phyloP scores from a whole-genome alignment of 2,113 vertebrate species.

The Myotis yumanensis region DNA sequence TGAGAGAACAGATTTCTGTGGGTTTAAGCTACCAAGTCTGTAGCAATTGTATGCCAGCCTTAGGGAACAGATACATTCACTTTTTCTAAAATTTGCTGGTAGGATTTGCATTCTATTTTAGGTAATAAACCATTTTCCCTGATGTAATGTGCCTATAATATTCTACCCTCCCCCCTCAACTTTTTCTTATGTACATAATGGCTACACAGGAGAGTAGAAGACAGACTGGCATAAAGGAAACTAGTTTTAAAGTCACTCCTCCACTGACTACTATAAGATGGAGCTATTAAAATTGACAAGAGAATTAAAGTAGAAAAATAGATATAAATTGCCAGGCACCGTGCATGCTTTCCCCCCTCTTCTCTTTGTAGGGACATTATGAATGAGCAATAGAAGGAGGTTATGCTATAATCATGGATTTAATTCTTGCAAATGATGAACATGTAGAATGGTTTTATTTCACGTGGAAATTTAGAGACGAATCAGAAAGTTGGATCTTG shows the following conservation, averaged over 20 bases:
- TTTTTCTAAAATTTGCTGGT: conserved; percentile 31
- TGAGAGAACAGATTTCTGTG: not conserved
- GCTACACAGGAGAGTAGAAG: conserved; percentile 1
- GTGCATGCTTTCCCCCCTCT: not conserved
- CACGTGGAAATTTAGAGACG: not conserved
- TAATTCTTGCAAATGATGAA: not conserved
- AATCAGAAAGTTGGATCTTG: not conserved
- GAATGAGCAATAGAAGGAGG: not conserved
- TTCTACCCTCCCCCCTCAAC: not conserved
- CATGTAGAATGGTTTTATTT: not conserved
- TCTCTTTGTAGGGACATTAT: not conserved
- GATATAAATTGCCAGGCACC: not conserved
- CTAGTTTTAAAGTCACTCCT: not conserved
- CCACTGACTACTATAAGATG: not conserved
- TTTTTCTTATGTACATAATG: not conserved
- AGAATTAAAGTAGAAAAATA: conserved; percentile 5
- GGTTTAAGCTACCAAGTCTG: not conserved
- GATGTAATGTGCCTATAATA: not conserved
- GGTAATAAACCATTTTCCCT: not conserved
- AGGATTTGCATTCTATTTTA: conserved; percentile 36
- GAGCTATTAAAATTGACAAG: not conserved
- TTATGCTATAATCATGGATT: not conserved
- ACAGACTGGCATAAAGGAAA: not conserved
- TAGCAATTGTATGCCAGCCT: not conserved
- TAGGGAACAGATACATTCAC: conserved; percentile 3